Evolutionary conservation across 2,888 invertebrate species (phyloP), one percentile per base, ranked within the genome.

Genomic region (Tipula unca): DNA sequence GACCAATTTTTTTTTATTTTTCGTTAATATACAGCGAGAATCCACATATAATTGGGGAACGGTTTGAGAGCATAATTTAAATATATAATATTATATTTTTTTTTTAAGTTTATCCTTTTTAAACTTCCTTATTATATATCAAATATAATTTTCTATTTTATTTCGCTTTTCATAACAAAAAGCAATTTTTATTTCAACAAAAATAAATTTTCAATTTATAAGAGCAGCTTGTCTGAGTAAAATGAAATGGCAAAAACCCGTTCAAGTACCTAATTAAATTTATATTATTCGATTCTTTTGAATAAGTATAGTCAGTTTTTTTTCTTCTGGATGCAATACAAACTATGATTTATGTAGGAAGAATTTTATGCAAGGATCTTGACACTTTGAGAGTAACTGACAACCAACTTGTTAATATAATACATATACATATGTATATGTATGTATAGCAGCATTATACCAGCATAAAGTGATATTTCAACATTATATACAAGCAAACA

Each of bases 221-320:
- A 69, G 69, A 69, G 69, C 69, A 69, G 69, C 69, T 69, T 69
- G 69, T 69, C 69, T 69, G 69, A 25, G 25, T 4, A 48, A 48
- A 48, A 48, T 48, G n/a, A n/a, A n/a, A n/a, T 3, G 48, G 48
- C n/a, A 48, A 35, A 42, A 48, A 48, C n/a, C 48, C n/a, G 25
- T 69, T 69, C 69, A 69, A 69, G 69, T 69, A 69, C 69, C 69
- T 69, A 69, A 69, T 69, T 69, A 69, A 69, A 69, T 69, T 69
- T 69, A 69, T 69, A 69, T 69, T 69, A 69, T 20, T 69, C 69
- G 25, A 69, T 25, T 69, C 69, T 69, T 69, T 69, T 69, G 25
- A 69, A 69, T 25, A 20, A 69, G 69, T 69, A 25, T 25, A 69
- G 69, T 69, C 25, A 25, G 69, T 25, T 10, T 25, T 69, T 25